Percentiles rank a stretch among this genome's conserved stretches.
Conservation (phyloP, 2,888 invertebrate genomes). For the Capitulum mitella region DNA sequence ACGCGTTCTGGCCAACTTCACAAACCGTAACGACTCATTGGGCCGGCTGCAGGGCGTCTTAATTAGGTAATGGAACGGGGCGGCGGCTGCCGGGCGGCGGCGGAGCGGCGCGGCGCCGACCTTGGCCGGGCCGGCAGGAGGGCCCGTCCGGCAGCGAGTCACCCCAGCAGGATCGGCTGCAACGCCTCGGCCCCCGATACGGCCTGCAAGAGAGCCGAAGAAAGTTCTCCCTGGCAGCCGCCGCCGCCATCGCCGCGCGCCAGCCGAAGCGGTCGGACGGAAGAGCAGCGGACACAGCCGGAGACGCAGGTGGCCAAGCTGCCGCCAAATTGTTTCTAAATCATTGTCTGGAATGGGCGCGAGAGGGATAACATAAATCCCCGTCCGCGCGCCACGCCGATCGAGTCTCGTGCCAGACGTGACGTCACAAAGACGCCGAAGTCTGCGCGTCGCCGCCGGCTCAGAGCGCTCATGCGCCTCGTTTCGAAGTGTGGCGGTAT, state of each 20-base stretch:
- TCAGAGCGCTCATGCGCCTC: too few species aligned
- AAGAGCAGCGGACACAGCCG: background rate
- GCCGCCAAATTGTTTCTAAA: constrained; percentile 18
- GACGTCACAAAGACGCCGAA: background rate
- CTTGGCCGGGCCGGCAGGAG: too few species aligned
- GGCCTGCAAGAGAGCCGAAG: too few species aligned
- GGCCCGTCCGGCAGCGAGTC: too few species aligned
- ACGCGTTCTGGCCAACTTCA: constrained; percentile 1
- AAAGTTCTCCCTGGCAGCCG: too few species aligned
- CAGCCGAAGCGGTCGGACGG: background rate
- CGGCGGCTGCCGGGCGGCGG: background rate
- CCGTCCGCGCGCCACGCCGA: background rate
- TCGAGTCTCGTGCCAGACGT: background rate
- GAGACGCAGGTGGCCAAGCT: background rate
- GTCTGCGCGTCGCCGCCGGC: background rate
- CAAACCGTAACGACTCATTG: constrained; percentile 5
- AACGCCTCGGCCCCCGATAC: too few species aligned
- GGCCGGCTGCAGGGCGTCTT: background rate
- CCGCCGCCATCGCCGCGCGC: too few species aligned
- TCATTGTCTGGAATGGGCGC: background rate
- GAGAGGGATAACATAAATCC: background rate
- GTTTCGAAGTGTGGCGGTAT: too few species aligned
- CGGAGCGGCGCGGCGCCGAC: background rate
- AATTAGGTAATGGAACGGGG: constrained; percentile 16
- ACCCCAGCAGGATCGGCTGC: too few species aligned